Conservation (phyloP, 2,113 vertebrate genomes). For the Colistium nudipinnis region DNA sequence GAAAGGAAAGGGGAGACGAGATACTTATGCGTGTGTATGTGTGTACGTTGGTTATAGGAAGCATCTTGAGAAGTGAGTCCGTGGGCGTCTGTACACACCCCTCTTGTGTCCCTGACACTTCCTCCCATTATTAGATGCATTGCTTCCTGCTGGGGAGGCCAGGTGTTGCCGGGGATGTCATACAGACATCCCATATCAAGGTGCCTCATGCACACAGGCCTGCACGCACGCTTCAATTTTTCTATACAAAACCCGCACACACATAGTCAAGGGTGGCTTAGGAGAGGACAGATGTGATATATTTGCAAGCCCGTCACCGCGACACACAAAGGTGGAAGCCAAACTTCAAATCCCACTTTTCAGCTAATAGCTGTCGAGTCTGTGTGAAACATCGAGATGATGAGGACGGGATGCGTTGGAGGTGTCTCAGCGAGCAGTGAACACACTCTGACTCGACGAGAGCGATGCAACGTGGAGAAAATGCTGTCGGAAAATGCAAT, state of each 20-base stretch:
- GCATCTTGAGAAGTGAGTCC: constrained; percentile 3
- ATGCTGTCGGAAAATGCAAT: background rate
- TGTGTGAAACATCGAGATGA: constrained; percentile 31
- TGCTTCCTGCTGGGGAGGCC: constrained; percentile 56
- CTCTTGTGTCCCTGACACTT: constrained; percentile 62
- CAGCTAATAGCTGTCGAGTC: constrained; percentile 22
- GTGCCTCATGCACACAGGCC: background rate
- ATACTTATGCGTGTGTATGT: constrained; percentile 10
- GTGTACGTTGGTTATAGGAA: background rate
- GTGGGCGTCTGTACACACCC: constrained; percentile 13
- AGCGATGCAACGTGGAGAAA: background rate
- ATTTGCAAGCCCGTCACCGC: constrained; percentile 45
- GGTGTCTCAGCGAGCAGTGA: no score
- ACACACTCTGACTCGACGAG: no score
- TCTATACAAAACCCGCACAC: background rate
- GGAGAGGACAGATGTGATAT: constrained; percentile 47
- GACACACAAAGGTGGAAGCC: constrained; percentile 31
- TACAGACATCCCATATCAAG: constrained; percentile 24
- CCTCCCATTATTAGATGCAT: constrained; percentile 70
- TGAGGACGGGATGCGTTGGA: no score
- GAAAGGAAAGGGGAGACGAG: background rate
- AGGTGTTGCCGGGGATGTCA: constrained; percentile 65
- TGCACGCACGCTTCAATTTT: background rate
- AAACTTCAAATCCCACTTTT: constrained; percentile 38
- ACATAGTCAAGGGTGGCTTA: background rate